phyloP scores from a whole-genome alignment of 2,113 vertebrate species.

The Pseudorectes ferrugineus region DNA sequence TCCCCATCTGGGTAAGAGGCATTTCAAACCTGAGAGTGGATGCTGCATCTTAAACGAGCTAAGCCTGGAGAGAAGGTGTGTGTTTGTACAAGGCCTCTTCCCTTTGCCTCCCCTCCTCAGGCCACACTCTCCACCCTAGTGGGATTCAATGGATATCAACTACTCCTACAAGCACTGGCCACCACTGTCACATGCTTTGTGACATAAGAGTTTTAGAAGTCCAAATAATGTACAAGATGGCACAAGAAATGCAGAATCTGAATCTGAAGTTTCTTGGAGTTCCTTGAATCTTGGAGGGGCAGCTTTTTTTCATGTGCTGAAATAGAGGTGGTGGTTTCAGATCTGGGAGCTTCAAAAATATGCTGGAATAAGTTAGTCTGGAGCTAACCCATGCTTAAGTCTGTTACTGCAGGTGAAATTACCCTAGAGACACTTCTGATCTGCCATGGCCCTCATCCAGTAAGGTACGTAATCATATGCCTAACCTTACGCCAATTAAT shows the following conservation, averaged over 20 bases:
- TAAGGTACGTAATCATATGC: background rate
- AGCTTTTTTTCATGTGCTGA: background rate
- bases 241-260: background rate
- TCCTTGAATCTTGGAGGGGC: background rate
- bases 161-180: fast-evolving
- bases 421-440: background rate
- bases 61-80: background rate
- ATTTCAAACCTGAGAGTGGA: background rate
- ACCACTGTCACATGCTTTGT: background rate
- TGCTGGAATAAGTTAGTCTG: background rate
- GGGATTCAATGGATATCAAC: background rate
- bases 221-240: background rate
- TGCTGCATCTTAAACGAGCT: background rate
- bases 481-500: background rate
- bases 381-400: background rate
- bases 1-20: background rate
- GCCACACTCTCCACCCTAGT: background rate
- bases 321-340: background rate
- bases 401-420: background rate
- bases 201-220: background rate
- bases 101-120: background rate
- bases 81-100: background rate
- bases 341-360: background rate
- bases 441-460: background rate
- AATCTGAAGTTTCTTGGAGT: background rate